Evolutionary conservation across 2,113 vertebrate species (phyloP).

Genomic region (Salminus brasiliensis): DNA sequence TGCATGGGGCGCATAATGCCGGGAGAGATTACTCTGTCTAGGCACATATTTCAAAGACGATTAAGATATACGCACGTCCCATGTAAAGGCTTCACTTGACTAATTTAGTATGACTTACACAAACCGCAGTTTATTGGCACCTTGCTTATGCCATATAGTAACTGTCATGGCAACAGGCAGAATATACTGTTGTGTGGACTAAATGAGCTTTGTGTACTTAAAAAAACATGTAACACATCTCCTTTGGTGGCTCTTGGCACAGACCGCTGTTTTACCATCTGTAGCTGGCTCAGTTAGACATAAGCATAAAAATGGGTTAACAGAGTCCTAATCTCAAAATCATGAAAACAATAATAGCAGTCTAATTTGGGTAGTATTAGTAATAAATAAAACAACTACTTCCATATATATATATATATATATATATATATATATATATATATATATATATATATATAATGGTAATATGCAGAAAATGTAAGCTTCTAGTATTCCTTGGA

Average conservation of each 20-base stretch:
- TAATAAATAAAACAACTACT: no score
- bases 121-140: constrained; percentile 13
- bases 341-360: constrained; percentile 10
- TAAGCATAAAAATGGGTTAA: constrained; percentile 14
- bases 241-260: constrained; percentile 31
- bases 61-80: constrained; percentile 72
- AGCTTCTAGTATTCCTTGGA: not conserved
- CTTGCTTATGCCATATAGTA: constrained; percentile 35
- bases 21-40: constrained; percentile 76
- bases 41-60: constrained; percentile 77
- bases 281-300: not conserved
- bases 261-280: constrained; percentile 16
- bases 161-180: constrained; percentile 41
- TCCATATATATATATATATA: no score
- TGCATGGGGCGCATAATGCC: constrained; percentile 75
- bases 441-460: no score
- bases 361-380: no score
- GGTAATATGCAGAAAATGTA: not conserved
- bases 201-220: constrained; percentile 31
- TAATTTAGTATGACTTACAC: constrained; percentile 18
- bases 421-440: no score
- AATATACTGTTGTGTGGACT: not conserved
- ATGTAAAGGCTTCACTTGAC: constrained; percentile 58
- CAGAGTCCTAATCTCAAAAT: not conserved
- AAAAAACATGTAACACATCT: constrained; percentile 28